Conservation (phyloP, 23 tunicate genomes). For the Diplosoma virens region DNA sequence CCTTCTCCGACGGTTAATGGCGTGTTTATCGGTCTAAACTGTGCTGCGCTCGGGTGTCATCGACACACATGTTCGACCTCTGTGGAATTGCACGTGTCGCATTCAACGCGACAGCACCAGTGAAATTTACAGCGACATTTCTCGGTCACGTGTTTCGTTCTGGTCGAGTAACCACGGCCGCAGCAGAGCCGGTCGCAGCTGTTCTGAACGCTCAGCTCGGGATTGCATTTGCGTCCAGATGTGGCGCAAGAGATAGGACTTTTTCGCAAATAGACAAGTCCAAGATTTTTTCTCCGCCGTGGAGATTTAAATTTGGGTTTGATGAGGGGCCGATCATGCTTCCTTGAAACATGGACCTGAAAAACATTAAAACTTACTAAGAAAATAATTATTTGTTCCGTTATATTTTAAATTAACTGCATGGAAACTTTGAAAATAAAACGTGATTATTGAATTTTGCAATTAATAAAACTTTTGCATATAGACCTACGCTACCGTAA, state of each 20-base stretch:
- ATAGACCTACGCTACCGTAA: too few species aligned
- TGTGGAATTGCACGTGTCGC: slow-evolving; percentile 34
- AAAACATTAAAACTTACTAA: neutral
- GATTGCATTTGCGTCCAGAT: slow-evolving; percentile 30
- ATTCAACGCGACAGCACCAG: slow-evolving; percentile 66
- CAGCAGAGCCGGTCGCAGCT: slow-evolving; percentile 59
- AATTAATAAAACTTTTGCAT: too few species aligned
- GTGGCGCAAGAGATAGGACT: slow-evolving; percentile 28
- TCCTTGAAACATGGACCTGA: slow-evolving; percentile 40
- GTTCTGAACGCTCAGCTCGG: slow-evolving; percentile 4
- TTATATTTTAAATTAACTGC: too few species aligned
- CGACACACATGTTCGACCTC: slow-evolving; percentile 38
- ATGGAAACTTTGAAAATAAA: too few species aligned
- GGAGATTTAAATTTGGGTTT: neutral
- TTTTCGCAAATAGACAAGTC: slow-evolving; percentile 38
- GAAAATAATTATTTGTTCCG: too few species aligned
- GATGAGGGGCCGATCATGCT: slow-evolving; percentile 21
- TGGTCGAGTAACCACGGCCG: slow-evolving; percentile 44
- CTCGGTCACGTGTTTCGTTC: slow-evolving; percentile 16
- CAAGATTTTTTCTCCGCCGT: neutral
- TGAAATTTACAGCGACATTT: slow-evolving; percentile 53
- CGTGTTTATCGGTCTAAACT: too few species aligned
- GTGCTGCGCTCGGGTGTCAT: slow-evolving; percentile 5
- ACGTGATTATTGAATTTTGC: too few species aligned
- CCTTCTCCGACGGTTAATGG: too few species aligned